A percentile compares a stretch with the other conserved stretches of the same genome.
phyloP scores from a whole-genome alignment of 2,797 vertebrate species.

The Sardinella longiceps region DNA sequence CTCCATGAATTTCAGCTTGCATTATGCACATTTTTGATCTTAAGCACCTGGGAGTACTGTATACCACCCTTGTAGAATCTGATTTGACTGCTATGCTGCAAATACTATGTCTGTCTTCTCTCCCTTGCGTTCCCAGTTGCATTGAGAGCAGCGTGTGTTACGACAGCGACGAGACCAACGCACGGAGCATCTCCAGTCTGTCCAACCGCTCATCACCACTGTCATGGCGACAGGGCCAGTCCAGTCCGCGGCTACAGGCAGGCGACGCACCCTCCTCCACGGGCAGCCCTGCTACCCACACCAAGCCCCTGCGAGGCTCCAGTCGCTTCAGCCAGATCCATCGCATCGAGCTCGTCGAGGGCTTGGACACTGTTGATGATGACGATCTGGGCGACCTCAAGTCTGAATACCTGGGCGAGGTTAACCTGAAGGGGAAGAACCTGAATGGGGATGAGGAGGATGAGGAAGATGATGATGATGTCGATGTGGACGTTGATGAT shows the following conservation, averaged over 20 bases:
- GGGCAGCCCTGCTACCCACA: conserved; percentile 74
- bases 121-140: conserved; percentile 68
- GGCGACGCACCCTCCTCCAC: conserved; percentile 89
- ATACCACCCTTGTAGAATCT: too few relatives aligned
- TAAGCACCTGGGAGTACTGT: too few relatives aligned
- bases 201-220: conserved; percentile 93
- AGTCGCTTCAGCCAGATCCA: conserved; percentile 86
- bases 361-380: conserved; percentile 74
- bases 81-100: background rate
- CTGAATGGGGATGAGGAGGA: conserved; percentile 64
- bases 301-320: conserved; percentile 82
- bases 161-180: conserved; percentile 91
- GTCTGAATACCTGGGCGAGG: conserved; percentile 87
- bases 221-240: conserved; percentile 93
- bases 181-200: conserved; percentile 87
- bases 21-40: too few relatives aligned
- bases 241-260: conserved; percentile 92
- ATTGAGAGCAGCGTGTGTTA: conserved; percentile 86
- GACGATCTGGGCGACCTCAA: conserved; percentile 85
- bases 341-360: conserved; percentile 87
- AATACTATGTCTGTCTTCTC: background rate
- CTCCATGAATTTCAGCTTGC: too few relatives aligned
- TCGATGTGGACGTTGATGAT: conserved; percentile 77
- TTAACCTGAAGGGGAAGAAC: conserved; percentile 82
- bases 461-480: conserved; percentile 76